These are phyloP conservation scores for Dermochelys coriacea DNA, from an alignment of 2,797 vertebrate species.

Conservation along the genomic window DNA sequence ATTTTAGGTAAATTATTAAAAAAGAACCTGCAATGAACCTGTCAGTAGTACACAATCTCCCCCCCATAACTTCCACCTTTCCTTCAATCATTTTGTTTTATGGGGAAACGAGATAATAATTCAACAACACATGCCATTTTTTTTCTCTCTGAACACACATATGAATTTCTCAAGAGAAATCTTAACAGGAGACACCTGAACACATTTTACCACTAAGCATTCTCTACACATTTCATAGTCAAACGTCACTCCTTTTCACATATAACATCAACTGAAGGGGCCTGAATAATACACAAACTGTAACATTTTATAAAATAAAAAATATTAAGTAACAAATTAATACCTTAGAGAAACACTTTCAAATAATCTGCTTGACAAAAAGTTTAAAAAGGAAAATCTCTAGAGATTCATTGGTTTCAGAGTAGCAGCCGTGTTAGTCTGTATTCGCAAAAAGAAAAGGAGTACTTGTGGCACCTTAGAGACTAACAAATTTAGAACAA, in stretches of 20 bases:
- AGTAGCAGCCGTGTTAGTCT: no score
- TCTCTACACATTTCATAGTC: not conserved
- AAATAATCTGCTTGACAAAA: not conserved
- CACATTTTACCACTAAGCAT: not conserved
- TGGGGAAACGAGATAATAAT: constrained; percentile 17
- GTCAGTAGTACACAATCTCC: not conserved
- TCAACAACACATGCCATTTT: not conserved
- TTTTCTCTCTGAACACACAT: not conserved
- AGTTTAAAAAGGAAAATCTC: not conserved
- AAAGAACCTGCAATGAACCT: not conserved
- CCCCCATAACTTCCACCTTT: not conserved
- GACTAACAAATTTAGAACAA: no score
- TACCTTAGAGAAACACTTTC: not conserved
- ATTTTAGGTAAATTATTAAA: not conserved
- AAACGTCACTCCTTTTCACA: not conserved
- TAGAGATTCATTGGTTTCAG: not conserved
- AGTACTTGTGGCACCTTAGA: no score
- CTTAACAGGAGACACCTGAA: not conserved
- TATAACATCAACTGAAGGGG: constrained; percentile 5
- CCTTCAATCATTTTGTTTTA: constrained; percentile 2
- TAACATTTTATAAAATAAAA: constrained; percentile 15
- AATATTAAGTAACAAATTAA: constrained; percentile 9
- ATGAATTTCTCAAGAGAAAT: not conserved
- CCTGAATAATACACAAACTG: not conserved
- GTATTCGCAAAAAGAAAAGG: no score